Evolutionary conservation across 2,797 vertebrate species (phyloP).

Genomic region (Halcyon badia): DNA sequence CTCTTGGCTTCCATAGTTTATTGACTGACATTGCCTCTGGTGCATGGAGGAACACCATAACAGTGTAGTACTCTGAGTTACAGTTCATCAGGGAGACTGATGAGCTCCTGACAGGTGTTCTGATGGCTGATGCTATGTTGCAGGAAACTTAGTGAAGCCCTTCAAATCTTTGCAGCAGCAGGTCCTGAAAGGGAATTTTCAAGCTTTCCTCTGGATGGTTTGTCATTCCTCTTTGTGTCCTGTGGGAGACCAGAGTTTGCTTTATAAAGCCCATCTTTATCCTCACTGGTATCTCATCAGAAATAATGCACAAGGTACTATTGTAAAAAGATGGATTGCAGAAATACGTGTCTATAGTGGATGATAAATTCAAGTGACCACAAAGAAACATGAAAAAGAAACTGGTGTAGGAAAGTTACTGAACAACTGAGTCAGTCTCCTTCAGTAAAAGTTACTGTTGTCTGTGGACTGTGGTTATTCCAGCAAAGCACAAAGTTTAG

Average conservation of each 20-base stretch:
- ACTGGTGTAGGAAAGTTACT: not conserved
- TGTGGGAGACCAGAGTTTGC: not conserved
- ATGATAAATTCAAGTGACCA: not conserved
- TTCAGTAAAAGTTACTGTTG: not conserved
- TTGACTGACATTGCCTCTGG: not conserved
- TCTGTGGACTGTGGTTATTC: not conserved
- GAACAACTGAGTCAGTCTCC: not conserved
- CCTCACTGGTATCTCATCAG: not conserved
- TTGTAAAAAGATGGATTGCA: not conserved
- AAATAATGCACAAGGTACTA: not conserved
- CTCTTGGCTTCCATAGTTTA: not conserved
- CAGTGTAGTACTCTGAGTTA: not conserved
- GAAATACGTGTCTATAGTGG: not conserved
- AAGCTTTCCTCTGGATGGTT: not conserved
- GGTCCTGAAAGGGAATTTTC: not conserved
- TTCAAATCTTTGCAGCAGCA: not conserved
- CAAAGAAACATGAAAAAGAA: not conserved
- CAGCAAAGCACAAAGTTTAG: not conserved
- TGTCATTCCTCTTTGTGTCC: not conserved
- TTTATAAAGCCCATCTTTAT: not conserved
- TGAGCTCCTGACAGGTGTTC: not conserved
- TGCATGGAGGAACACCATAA: not conserved
- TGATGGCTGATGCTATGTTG: not conserved
- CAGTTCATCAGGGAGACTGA: not conserved
- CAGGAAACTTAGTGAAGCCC: not conserved